Evolutionary conservation across 2,888 invertebrate species (phyloP).

Genomic region (Thelaira solivaga): DNA sequence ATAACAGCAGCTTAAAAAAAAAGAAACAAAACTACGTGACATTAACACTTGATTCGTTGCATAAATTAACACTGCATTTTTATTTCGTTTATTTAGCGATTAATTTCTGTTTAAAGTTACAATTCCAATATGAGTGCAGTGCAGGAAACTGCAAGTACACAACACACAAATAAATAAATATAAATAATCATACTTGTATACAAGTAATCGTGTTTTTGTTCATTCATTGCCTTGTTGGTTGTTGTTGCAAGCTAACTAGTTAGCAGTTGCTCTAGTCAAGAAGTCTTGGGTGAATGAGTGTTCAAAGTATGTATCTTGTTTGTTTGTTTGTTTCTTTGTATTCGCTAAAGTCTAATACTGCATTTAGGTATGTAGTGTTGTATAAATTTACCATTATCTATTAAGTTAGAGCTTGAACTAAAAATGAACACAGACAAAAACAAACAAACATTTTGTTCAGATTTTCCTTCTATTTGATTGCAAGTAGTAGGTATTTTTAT

Average conservation of each 20-base stretch:
- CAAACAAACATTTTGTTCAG: not conserved
- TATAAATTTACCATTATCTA: not conserved
- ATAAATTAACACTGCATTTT: conserved; percentile 62
- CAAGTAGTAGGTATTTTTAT: not conserved
- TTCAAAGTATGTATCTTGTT: too few relatives aligned
- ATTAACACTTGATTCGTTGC: conserved; percentile 63
- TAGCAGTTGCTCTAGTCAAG: not conserved
- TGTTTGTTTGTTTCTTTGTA: too few relatives aligned
- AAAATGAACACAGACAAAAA: too few relatives aligned
- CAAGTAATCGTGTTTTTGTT: not conserved
- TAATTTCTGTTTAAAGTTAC: conserved; percentile 48
- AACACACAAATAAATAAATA: too few relatives aligned
- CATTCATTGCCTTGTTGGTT: not conserved
- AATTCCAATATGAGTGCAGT: conserved; percentile 13
- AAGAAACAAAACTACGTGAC: conserved; percentile 49
- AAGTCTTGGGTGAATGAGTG: not conserved
- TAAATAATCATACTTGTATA: too few relatives aligned
- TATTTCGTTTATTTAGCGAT: conserved; percentile 37
- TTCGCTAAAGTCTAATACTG: too few relatives aligned
- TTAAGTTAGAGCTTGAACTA: not conserved
- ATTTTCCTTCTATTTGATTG: not conserved
- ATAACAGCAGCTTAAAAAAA: conserved; percentile 16
- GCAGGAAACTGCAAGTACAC: not conserved
- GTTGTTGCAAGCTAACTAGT: too few relatives aligned
- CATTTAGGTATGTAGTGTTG: not conserved